phyloP scores from a whole-genome alignment of 2,888 invertebrate genomes.

The Apoderus coryli region DNA sequence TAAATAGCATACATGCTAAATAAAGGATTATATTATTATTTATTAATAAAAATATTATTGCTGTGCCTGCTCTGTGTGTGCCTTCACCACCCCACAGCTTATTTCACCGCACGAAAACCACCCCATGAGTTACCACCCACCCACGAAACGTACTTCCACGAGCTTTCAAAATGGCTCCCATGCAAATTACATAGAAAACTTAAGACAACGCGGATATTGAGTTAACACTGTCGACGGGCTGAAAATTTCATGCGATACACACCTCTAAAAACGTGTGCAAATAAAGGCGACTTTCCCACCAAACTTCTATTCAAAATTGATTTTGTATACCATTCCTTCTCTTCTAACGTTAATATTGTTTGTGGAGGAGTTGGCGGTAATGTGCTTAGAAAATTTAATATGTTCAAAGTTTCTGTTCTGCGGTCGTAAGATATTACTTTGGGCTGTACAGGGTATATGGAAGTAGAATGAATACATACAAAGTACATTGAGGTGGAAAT shows the following conservation, averaged over 20 bases:
- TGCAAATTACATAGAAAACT: slow-evolving; percentile 35
- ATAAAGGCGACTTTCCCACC: slow-evolving; percentile 17
- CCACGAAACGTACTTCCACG: background rate
- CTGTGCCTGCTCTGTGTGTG: slow-evolving; percentile 13
- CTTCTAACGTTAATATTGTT: slow-evolving; percentile 14
- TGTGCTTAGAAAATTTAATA: no score
- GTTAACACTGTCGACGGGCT: slow-evolving; percentile 27
- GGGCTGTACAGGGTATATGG: no score
- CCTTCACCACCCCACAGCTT: slow-evolving; percentile 15
- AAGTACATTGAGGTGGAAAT: no score
- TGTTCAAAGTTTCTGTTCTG: no score
- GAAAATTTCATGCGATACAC: slow-evolving; percentile 11
- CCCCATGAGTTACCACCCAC: no score
- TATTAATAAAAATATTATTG: no score
- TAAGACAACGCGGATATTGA: slow-evolving; percentile 34
- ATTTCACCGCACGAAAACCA: no score
- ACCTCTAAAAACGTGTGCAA: slow-evolving; percentile 5
- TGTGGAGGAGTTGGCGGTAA: no score
- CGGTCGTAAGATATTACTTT: no score
- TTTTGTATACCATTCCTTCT: slow-evolving; percentile 21
- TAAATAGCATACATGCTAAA: no score
- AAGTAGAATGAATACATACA: no score
- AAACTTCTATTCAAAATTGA: slow-evolving; percentile 16
- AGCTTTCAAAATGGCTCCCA: slow-evolving; percentile 35
- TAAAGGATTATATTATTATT: no score